Evolutionary conservation across 1,140 invertebrate genomes (phyloP), one percentile per base, ranked within the genome.

Genomic region (Dreissena polymorpha): DNA sequence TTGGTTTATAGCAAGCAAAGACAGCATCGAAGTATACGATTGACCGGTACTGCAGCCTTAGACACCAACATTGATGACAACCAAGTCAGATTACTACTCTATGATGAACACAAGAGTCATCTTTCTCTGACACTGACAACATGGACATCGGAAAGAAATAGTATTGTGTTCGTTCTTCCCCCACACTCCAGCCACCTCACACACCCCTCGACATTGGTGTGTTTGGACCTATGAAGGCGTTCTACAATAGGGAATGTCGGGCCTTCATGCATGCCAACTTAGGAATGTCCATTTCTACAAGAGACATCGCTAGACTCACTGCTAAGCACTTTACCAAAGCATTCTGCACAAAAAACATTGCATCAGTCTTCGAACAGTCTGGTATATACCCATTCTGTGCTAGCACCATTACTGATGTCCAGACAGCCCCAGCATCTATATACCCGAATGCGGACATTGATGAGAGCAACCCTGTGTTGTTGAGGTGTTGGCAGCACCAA

Each of bases 41-140:
- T 14, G 78, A 23, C 25, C 63, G 63, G 12, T 84, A 84, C 25
- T 78, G 63, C 69, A 10, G 71, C 60, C 12, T 80, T 71, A 2
- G 68, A 73, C 5, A 77, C 80, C 18, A 18, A 81, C 75, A 50
- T 29, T 72, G 39, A 7, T 10, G 0, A 64, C 18, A 25, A 77
- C 18, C 10, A 0, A 18, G 29, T 39, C 27, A 88, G 92, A 21
- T 86, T 93, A n/a, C 75, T 93, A 21, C 68, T 94, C 13, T 84
- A 92, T 51, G 92, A 94, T 76, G 93, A 93, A 85, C 92, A 93
- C 84, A 84, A 87, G 25, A 87, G 81, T 29, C 39, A 81, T 81
- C 39, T 71, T 27, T 74, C 51, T 3, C 14, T 75, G 39, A 69
- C 78, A 21, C 64, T 85, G n/a, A 51, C 68, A 5, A 68, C 74